A percentile compares a stretch with the other conserved stretches of the same genome.
Conservation (phyloP, 2,797 vertebrate genomes). For the Podarcis siculus region DNA sequence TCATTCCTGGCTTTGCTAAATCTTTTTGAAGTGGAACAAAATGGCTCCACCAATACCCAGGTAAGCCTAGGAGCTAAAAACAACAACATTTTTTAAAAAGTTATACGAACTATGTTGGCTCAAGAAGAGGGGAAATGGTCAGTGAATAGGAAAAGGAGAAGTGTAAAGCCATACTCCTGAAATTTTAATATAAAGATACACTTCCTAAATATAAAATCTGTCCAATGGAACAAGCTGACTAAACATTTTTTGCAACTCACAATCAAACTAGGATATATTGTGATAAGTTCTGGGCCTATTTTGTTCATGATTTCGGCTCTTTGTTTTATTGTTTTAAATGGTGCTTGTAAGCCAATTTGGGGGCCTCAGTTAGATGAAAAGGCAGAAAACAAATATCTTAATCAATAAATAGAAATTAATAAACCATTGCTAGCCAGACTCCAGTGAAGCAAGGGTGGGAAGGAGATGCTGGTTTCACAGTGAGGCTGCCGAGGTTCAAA, state of each 20-base stretch:
- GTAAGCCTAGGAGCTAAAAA: too few relatives aligned
- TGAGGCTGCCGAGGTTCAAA: too few relatives aligned
- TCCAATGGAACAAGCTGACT: background rate
- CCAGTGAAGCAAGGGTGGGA: background rate
- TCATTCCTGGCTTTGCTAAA: too few relatives aligned
- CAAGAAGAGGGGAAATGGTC: background rate
- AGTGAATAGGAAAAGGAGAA: background rate
- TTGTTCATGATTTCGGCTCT: background rate
- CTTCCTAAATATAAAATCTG: background rate
- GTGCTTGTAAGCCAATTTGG: background rate
- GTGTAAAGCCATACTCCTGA: background rate
- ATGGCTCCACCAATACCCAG: too few relatives aligned
- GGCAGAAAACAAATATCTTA: background rate
- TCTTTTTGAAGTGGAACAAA: too few relatives aligned
- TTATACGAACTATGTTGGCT: too few relatives aligned
- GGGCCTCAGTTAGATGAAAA: background rate
- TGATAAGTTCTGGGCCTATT: background rate
- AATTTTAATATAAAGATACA: background rate
- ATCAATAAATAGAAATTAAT: background rate
- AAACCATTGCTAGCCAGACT: background rate
- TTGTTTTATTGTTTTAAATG: background rate
- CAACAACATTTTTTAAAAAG: too few relatives aligned
- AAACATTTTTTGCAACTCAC: background rate
- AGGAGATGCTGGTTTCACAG: background rate
- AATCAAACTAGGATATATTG: background rate